Conservation (phyloP, 2,888 invertebrate genomes). For the Heliconius erato region DNA sequence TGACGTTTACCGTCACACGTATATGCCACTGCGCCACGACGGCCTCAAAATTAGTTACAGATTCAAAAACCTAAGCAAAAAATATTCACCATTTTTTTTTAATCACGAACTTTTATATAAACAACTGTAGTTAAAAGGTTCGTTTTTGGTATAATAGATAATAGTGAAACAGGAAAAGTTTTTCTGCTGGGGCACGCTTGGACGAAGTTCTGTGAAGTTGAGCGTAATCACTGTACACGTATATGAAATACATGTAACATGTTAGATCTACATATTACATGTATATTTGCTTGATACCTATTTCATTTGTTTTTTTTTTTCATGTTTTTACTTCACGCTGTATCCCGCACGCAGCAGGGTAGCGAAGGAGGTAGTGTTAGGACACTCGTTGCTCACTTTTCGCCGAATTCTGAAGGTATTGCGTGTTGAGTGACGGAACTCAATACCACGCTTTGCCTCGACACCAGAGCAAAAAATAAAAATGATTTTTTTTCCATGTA, state of each 20-base stretch:
- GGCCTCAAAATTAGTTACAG: neutral
- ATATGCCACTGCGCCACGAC: too few species aligned
- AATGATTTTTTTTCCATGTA: too few species aligned
- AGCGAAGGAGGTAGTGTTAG: too few species aligned
- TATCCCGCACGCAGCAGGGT: too few species aligned
- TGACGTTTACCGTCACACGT: too few species aligned
- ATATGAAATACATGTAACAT: neutral
- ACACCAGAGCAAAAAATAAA: too few species aligned
- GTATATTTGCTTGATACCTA: neutral
- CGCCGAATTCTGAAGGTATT: too few species aligned
- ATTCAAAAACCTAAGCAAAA: neutral
- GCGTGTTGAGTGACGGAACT: too few species aligned
- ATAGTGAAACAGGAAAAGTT: conserved; percentile 27
- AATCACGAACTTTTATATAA: neutral
- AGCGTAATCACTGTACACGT: conserved; percentile 13
- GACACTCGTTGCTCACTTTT: too few species aligned
- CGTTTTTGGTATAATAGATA: conserved; percentile 2
- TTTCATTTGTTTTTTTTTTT: neutral
- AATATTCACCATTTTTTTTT: neutral
- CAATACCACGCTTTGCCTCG: too few species aligned
- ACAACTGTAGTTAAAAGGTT: neutral
- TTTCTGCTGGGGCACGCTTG: neutral
- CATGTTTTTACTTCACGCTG: too few species aligned
- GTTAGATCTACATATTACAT: neutral
- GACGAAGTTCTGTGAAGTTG: conserved; percentile 28